Base-by-base conservation (phyloP, 1,140 invertebrate species). In the Gryllus bimaculatus region DNA sequence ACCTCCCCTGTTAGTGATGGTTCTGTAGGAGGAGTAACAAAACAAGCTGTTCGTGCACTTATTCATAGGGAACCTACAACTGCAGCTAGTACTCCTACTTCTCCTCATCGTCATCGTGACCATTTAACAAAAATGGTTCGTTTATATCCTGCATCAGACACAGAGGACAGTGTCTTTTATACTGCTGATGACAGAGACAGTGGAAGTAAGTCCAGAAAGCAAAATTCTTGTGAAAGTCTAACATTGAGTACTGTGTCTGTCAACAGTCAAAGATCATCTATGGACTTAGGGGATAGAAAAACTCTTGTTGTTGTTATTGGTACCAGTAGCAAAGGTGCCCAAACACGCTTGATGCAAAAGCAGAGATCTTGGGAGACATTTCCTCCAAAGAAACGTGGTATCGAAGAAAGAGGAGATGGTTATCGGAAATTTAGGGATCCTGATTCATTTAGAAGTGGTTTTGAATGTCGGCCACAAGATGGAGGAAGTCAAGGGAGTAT, bases 321-420 rank as follows among this genome's bases (percentile, higher is more conserved):
- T 79, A 83, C 86, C 73, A 84, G 83, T 83, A 86, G 85, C 81
- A 85, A 86, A 76, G 73, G 66, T 47, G 79, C 81, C 84, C 76
- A 77, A 74, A 84, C 87, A 81, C 84, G 87, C 80, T 82, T 89
- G 76, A 87, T 90, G 76, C 89, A 90, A 82, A 91, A 91, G 82
- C 90, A 91, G 83, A 84, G 89, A 54, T 90, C 89, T 77, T 91
- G 90, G 90, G 90, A 91, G 83, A 91, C 90, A 0, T 91, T 91
- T 81, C 90, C 90, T 0, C 85, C 88, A 8, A 89, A 89, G 7
- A 89, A 89, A 82, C 86, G 81, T 79, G 81, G 79, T 7, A 21
- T 18, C 8, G 48, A 13, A 48, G 48, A 76, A 18, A 47, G 20
- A n/a, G 49, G 48, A 12, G 78, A 79, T n/a, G 78, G 49, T 10